Conservation (phyloP, 1,140 invertebrate genomes). For the Eumeta japonica region DNA sequence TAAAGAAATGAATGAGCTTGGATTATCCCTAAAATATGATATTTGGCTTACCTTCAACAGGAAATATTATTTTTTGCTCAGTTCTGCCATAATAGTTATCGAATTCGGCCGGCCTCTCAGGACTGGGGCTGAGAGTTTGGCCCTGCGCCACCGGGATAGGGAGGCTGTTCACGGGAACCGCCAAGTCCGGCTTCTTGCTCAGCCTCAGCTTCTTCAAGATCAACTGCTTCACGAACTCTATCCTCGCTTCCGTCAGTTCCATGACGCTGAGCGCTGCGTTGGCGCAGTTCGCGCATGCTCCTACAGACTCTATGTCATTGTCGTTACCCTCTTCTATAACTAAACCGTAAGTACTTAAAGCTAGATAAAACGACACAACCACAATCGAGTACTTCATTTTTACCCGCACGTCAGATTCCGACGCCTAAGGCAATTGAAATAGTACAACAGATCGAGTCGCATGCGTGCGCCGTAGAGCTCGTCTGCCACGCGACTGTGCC, state of each 20-base stretch:
- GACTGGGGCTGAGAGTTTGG: constrained; percentile 41
- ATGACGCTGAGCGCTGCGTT: constrained; percentile 28
- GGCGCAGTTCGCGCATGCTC: constrained; percentile 37
- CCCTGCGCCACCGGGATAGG: constrained; percentile 71
- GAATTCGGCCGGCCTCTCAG: constrained; percentile 50
- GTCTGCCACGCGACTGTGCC: constrained; percentile 24
- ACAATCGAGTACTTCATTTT: constrained; percentile 22
- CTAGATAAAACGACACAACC: constrained; percentile 24
- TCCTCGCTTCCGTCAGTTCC: constrained; percentile 56
- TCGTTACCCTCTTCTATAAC: constrained; percentile 14
- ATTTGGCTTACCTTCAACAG: constrained; percentile 74
- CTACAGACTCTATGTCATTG: constrained; percentile 17
- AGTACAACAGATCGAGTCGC: constrained; percentile 28
- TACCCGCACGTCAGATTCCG: constrained; percentile 17
- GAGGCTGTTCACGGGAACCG: constrained; percentile 58
- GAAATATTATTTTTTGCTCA: constrained; percentile 76
- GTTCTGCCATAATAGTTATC: constrained; percentile 79
- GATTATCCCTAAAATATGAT: too few species aligned
- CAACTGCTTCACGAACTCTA: constrained; percentile 79
- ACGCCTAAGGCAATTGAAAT: constrained; percentile 36
- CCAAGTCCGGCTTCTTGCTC: constrained; percentile 64
- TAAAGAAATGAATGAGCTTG: too few species aligned
- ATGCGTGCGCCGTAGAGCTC: constrained; percentile 22
- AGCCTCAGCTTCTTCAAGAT: constrained; percentile 75
- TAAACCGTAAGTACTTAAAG: constrained; percentile 20